A percentile compares a stretch with the other conserved stretches of the same genome.
Conservation (phyloP, 2,888 invertebrate genomes). For the Cataglyphis cursor region DNA sequence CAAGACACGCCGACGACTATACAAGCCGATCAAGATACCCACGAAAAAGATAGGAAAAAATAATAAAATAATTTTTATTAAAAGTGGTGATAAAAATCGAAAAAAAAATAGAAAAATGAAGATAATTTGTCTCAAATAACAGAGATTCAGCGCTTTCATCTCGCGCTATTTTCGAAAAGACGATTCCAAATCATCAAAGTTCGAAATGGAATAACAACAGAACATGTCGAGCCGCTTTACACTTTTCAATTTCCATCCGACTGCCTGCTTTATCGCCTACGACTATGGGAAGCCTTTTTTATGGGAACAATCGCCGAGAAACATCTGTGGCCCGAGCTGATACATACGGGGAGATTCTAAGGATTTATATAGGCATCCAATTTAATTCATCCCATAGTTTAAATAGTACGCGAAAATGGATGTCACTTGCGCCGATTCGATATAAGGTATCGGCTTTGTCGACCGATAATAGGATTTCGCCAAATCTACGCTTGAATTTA, state of each 20-base stretch:
- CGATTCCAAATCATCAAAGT: conserved; percentile 19
- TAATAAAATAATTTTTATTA: not conserved
- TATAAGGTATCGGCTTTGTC: conserved; percentile 67
- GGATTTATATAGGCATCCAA: conserved; percentile 72
- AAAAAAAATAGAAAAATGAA: not conserved
- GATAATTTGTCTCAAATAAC: conserved; percentile 2
- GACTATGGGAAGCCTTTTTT: conserved; percentile 74
- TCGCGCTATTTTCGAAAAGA: not conserved
- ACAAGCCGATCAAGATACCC: conserved; percentile 9
- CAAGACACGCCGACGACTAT: conserved; percentile 1
- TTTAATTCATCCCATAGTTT: conserved; percentile 75
- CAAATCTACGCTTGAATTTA: conserved; percentile 58
- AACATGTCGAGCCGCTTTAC: conserved; percentile 61
- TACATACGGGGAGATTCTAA: conserved; percentile 60
- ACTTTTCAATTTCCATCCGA: conserved; percentile 79
- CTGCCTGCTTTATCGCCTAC: conserved; percentile 73
- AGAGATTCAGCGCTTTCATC: not conserved
- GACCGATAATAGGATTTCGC: conserved; percentile 69
- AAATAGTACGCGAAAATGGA: conserved; percentile 71
- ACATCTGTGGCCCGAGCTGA: conserved; percentile 79
- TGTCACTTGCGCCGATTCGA: conserved; percentile 70
- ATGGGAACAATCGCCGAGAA: conserved; percentile 78
- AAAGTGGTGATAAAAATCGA: not conserved
- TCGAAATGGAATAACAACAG: conserved; percentile 28
- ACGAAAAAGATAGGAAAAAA: not conserved